phyloP scores from a whole-genome alignment of 2,888 invertebrate genomes.

The Dascillus cervinus region DNA sequence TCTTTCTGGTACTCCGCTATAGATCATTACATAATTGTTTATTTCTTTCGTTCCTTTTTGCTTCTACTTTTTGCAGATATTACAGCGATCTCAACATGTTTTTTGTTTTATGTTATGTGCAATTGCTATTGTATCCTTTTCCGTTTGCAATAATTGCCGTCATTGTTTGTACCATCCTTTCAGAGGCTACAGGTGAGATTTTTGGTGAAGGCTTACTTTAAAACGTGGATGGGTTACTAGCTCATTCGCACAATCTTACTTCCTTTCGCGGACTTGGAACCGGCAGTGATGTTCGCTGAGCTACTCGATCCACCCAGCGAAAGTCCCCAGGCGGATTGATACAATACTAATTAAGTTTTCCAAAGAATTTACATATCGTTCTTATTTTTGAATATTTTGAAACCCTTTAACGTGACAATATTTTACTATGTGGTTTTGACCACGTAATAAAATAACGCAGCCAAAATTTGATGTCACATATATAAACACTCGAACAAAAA shows the following conservation, averaged over 20 bases:
- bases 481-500: too few species aligned
- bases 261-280: conserved; percentile 2
- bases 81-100: not conserved
- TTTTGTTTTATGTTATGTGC: not conserved
- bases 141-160: not conserved
- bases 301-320: conserved; percentile 2
- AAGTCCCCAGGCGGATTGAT: not conserved
- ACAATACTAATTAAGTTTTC: not conserved
- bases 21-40: not conserved
- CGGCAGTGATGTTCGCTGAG: conserved; percentile 1
- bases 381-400: too few species aligned
- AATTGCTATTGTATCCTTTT: not conserved
- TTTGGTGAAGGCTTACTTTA: too few species aligned
- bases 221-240: not conserved
- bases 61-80: not conserved
- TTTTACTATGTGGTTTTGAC: too few species aligned
- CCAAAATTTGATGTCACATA: too few species aligned
- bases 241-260: not conserved
- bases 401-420: too few species aligned
- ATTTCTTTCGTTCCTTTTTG: not conserved
- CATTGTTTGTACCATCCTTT: too few species aligned
- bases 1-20: not conserved
- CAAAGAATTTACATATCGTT: too few species aligned
- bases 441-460: too few species aligned
- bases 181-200: not conserved